Evolutionary conservation across 2,888 invertebrate species (phyloP).

Genomic region (Eupeodes luniger): DNA sequence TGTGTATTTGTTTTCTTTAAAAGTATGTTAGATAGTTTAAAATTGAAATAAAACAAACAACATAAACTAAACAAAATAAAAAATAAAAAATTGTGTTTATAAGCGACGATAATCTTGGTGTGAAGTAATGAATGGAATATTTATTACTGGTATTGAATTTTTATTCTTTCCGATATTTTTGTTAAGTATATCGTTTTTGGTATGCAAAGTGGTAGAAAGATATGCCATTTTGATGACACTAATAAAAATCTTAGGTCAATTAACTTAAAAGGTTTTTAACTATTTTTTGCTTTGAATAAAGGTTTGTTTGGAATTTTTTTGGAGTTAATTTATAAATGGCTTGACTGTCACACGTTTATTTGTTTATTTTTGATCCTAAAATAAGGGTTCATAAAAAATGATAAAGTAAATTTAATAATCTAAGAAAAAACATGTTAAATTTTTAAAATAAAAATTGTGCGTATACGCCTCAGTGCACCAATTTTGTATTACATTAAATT

Average conservation of each 20-base stretch:
- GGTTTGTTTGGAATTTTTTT: no score
- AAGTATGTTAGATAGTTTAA: slow-evolving; percentile 15
- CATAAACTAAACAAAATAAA: slow-evolving; percentile 13
- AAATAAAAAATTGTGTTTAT: slow-evolving; percentile 39
- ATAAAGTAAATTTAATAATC: no score
- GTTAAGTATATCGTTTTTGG: not conserved
- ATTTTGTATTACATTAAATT: no score
- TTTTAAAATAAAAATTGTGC: no score
- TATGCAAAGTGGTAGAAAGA: not conserved
- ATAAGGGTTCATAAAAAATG: no score
- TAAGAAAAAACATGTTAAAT: no score
- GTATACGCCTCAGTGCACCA: no score
- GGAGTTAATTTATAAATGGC: no score
- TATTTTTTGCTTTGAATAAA: no score
- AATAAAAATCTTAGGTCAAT: not conserved
- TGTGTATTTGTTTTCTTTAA: not conserved
- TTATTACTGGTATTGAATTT: slow-evolving; percentile 60
- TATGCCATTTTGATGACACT: not conserved
- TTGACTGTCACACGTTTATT: no score
- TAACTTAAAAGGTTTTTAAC: not conserved
- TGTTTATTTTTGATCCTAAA: no score
- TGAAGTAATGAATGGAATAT: slow-evolving; percentile 63
- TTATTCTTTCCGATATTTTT: slow-evolving; percentile 55
- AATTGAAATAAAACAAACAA: not conserved
- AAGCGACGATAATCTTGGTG: slow-evolving; percentile 50